Evolutionary conservation across 2,888 invertebrate genomes (phyloP), one percentile per base, ranked within the genome.

Genomic region (Entomobrya multifasciata): DNA sequence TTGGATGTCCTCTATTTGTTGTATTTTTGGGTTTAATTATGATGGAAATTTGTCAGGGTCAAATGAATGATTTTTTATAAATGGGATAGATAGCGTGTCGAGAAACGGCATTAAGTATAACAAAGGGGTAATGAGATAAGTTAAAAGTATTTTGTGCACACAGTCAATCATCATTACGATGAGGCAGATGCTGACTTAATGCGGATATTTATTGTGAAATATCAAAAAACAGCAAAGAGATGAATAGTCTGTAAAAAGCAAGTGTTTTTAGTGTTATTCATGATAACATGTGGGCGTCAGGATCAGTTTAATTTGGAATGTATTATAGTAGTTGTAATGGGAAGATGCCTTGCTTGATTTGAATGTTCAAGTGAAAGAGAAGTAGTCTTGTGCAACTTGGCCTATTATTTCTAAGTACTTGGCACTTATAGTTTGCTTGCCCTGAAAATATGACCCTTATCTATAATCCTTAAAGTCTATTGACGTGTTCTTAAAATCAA

Each of bases 21-120:
- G n/a, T n/a, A n/a, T n/a, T n/a, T n/a, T n/a, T n/a, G n/a, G n/a
- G 17, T 62, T 62, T 25, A 2, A 5, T 62, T 67, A 44, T 67
- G 17, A 62, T 67, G 67, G 72, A 72, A 47, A 47, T 62, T 41
- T 62, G 44, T 60, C 78, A 78, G 78, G 78, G 78, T 78, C 76
- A 30, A 27, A 62, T 6, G 6, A n/a, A 62, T 5, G 25, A 27
- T 27, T 62, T 15, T 62, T 60, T 47, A n/a, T 55, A 20, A 55
- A 17, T 55, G 10, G 52, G n/a, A n/a, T n/a, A n/a, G n/a, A n/a
- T n/a, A 20, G 20, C 52, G 20, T 55, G n/a, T n/a, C n/a, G n/a
- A n/a, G n/a, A n/a, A n/a, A n/a, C 47, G 52, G n/a, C 11, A 55
- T 55, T 17, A 5, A 49, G 20, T 27, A 3, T 25, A 72, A n/a